A percentile compares a stretch with the other conserved stretches of the same genome.
phyloP scores from a whole-genome alignment of 2,797 vertebrate genomes.

The Leptatherina wallacei region DNA sequence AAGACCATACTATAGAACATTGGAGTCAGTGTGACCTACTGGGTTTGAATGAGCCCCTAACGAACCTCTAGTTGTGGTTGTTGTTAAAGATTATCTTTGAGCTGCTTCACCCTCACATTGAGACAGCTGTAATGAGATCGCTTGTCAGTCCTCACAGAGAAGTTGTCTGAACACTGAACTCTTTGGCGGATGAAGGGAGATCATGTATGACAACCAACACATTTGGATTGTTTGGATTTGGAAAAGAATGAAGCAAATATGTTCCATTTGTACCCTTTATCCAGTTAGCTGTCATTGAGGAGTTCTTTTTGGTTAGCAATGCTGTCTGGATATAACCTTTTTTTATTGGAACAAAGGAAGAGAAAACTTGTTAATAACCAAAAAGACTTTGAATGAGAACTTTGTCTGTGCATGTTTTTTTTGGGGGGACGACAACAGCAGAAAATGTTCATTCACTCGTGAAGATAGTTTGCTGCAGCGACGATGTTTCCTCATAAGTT shows the following conservation, averaged over 20 bases:
- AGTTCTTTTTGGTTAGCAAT: not conserved
- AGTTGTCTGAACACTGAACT: not conserved
- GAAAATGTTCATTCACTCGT: not conserved
- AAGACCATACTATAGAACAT: not conserved
- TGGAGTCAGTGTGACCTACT: not conserved
- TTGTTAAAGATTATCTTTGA: not conserved
- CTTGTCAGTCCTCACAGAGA: not conserved
- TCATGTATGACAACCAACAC: not conserved
- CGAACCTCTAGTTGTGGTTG: not conserved
- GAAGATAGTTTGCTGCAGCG: not conserved
- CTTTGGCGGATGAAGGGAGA: not conserved
- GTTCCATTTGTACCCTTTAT: not conserved
- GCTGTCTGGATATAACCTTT: not conserved
- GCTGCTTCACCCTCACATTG: constrained; percentile 1
- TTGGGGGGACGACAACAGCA: too few species aligned
- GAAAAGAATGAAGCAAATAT: not conserved
- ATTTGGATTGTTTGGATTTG: not conserved
- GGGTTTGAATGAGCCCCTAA: not conserved
- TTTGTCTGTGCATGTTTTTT: too few species aligned
- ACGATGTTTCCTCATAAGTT: not conserved
- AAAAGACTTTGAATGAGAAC: not conserved
- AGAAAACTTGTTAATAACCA: not conserved
- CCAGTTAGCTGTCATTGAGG: not conserved
- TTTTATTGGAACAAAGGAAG: not conserved
- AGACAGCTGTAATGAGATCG: not conserved